Percentiles rank a stretch among this genome's conserved stretches.
These are phyloP conservation scores for Plecotus auritus DNA, from an alignment of 2,113 vertebrate species.

Conservation along the genomic window DNA sequence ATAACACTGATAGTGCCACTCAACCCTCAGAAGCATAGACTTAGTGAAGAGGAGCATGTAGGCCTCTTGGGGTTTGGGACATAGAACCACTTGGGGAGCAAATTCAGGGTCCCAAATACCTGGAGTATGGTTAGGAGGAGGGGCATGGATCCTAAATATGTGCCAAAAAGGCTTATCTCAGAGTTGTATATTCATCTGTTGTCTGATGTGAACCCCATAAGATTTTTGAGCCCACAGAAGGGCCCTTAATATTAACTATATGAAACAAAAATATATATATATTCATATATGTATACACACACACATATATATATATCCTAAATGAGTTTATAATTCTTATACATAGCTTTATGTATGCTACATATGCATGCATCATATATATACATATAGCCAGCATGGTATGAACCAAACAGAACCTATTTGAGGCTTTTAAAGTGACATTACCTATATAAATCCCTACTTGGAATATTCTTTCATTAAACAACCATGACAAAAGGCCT, in stretches of 20 bases:
- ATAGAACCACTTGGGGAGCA: neutral
- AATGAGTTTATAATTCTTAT: neutral
- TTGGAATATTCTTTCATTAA: neutral
- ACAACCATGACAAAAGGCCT: neutral
- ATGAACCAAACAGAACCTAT: neutral
- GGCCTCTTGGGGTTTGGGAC: neutral
- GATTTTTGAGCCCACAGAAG: neutral
- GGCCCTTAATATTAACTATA: neutral
- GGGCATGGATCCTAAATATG: neutral
- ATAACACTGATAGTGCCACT: neutral
- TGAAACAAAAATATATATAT: neutral
- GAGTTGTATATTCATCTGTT: neutral
- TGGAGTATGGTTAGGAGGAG: neutral
- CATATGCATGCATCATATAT: neutral
- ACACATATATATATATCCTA: too few species aligned
- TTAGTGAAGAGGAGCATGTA: neutral
- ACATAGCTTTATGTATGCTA: neutral
- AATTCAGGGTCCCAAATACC: neutral
- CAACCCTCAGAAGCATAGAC: neutral
- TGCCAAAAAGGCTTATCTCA: neutral
- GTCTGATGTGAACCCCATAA: neutral
- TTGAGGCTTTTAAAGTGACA: neutral
- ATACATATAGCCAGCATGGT: neutral
- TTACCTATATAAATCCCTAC: neutral
- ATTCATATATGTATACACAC: too few species aligned